These are phyloP conservation scores for Bucorvus abyssinicus DNA, from an alignment of 2,797 vertebrate species.

Conservation along the genomic window DNA sequence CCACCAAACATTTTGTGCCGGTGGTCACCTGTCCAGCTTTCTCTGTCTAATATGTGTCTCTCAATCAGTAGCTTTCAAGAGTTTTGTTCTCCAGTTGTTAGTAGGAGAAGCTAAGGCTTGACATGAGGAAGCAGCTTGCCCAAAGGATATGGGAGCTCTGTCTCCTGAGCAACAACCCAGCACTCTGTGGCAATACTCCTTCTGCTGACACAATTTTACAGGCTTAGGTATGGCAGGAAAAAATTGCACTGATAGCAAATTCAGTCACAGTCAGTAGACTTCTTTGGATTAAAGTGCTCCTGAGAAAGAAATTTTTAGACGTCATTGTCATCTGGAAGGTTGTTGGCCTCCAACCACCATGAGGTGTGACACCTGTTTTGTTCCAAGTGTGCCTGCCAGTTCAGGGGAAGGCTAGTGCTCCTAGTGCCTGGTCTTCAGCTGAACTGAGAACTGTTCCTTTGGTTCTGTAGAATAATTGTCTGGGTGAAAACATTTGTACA, in stretches of 20 bases:
- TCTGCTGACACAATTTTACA: not conserved
- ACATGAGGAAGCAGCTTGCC: not conserved
- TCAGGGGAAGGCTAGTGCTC: too few relatives aligned
- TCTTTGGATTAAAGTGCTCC: not conserved
- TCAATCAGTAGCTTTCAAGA: not conserved
- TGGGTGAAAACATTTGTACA: not conserved
- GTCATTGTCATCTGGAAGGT: not conserved
- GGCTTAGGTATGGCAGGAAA: not conserved
- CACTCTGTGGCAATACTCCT: not conserved
- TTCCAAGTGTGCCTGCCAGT: not conserved
- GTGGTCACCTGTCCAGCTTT: not conserved
- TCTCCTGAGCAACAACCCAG: not conserved
- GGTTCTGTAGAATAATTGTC: not conserved
- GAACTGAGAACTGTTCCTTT: not conserved
- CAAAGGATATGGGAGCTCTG: not conserved
- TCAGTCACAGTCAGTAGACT: not conserved
- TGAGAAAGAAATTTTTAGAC: not conserved
- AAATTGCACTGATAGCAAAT: not conserved
- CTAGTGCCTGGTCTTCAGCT: not conserved
- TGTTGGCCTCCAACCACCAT: not conserved
- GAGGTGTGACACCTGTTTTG: accelerated
- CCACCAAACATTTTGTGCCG: not conserved
- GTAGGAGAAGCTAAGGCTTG: not conserved
- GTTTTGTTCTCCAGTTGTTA: not conserved
- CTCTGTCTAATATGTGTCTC: not conserved